Base-by-base conservation (phyloP, 2,888 invertebrate species). In the Aethes cnicana region DNA sequence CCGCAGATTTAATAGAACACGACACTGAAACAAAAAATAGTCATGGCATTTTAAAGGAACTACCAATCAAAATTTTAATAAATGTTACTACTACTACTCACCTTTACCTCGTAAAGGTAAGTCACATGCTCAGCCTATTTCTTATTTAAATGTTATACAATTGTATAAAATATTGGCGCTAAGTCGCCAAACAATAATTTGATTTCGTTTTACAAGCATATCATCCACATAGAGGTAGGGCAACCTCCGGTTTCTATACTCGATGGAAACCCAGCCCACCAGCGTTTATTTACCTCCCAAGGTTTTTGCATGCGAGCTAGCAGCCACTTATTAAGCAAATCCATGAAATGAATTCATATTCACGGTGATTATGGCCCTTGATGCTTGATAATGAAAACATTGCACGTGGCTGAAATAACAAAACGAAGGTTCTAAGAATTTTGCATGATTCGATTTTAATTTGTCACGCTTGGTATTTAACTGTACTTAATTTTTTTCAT, bases 1-100 rank as follows among this genome's bases (percentile, higher is more conserved):
- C 58, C 96, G 93, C 65, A 98, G 92, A 77, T 98, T 98, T 56
- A 98, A 89, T 61, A 98, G 89, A 39, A 98, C 97, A 57, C 97
- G 95, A 77, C 97, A 96, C 95, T 97, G 90, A 4, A 68, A 77
- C 42, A 53, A 47, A 54, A 39, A 23, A 12, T 30, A 2, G 6
- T 11, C 1, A 8, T 21, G 4, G 16, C 4, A 7, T 6, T n/a
- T n/a, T n/a, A n/a, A n/a, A n/a, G n/a, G n/a, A n/a, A n/a, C n/a
- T n/a, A n/a, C n/a, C n/a, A n/a, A n/a, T n/a, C n/a, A n/a, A n/a
- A n/a, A n/a, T n/a, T n/a, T n/a, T n/a, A n/a, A n/a, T n/a, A n/a
- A n/a, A n/a, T n/a, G n/a, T n/a, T n/a, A n/a, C n/a, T n/a, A n/a
- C n/a, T n/a, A n/a, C n/a, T n/a, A n/a, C n/a, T n/a, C n/a, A n/a